Evolutionary conservation across 2,113 vertebrate genomes (phyloP).

Genomic region (Cisticola juncidis): DNA sequence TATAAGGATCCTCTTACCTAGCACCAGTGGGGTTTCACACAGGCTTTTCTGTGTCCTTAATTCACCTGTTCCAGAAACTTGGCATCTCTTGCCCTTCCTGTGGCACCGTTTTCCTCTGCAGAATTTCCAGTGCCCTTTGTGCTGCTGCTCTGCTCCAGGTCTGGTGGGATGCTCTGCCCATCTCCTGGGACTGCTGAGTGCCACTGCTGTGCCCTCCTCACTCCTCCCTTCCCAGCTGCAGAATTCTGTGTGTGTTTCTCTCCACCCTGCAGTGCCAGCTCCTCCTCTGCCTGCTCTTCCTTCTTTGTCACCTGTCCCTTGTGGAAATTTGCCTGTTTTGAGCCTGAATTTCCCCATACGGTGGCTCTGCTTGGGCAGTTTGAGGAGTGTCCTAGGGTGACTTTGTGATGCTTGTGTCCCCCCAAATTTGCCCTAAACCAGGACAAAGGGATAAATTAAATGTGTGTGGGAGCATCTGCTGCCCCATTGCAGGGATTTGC

Average conservation of each 20-base stretch:
- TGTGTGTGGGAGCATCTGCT: neutral
- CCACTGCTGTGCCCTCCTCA: fast-evolving
- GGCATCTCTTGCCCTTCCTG: neutral
- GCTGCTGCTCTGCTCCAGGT: neutral
- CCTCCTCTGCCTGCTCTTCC: neutral
- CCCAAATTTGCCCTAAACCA: no score
- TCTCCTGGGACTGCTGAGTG: neutral
- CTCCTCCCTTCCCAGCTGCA: no score
- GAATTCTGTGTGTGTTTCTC: fast-evolving
- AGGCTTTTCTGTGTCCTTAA: neutral
- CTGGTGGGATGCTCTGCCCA: neutral
- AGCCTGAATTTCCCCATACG: neutral
- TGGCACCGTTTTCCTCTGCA: neutral
- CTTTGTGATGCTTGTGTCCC: no score
- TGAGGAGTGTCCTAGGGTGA: neutral
- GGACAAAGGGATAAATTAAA: neutral
- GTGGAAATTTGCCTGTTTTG: neutral
- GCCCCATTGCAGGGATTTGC: neutral
- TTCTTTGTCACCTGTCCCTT: neutral
- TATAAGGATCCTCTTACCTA: no score
- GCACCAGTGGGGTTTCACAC: fast-evolving
- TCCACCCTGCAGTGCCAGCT: fast-evolving
- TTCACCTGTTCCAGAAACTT: neutral
- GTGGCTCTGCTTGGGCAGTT: neutral
- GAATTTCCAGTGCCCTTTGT: neutral